Conservation (phyloP, 2,888 invertebrate genomes). For the Leptarthrus brevirostris region DNA sequence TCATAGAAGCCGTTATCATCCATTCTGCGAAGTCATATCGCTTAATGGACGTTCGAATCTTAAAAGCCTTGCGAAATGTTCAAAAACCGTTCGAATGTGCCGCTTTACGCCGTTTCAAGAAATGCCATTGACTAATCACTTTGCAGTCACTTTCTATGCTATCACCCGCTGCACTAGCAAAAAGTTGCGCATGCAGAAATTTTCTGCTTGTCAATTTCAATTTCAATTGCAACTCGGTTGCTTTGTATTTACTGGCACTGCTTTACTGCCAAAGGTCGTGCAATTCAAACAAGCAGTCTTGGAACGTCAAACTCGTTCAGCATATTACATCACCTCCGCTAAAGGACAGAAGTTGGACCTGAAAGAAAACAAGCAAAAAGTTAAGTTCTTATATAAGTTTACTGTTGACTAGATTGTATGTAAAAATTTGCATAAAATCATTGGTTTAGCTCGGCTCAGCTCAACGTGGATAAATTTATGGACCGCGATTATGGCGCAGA, state of each 20-base stretch:
- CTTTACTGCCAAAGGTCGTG: constrained; percentile 1
- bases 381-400: neutral
- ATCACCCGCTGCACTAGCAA: neutral
- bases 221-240: constrained; percentile 6
- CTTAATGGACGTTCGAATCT: neutral
- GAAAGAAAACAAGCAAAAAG: neutral
- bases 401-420: neutral
- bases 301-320: neutral
- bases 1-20: neutral
- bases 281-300: neutral
- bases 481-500: constrained; percentile 9
- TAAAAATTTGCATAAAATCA: constrained; percentile 17
- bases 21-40: neutral
- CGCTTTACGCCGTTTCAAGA: too few relatives aligned
- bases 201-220: constrained; percentile 29
- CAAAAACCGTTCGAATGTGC: neutral
- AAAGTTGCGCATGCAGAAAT: neutral
- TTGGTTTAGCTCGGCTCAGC: too few relatives aligned
- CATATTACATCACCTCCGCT: neutral
- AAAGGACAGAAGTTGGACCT: constrained; percentile 10
- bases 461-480: constrained; percentile 10
- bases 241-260: neutral
- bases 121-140: constrained; percentile 18
- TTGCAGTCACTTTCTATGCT: constrained; percentile 11
- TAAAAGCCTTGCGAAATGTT: neutral